Conservation (phyloP, 2,113 vertebrate genomes). For the Nanorana parkeri region DNA sequence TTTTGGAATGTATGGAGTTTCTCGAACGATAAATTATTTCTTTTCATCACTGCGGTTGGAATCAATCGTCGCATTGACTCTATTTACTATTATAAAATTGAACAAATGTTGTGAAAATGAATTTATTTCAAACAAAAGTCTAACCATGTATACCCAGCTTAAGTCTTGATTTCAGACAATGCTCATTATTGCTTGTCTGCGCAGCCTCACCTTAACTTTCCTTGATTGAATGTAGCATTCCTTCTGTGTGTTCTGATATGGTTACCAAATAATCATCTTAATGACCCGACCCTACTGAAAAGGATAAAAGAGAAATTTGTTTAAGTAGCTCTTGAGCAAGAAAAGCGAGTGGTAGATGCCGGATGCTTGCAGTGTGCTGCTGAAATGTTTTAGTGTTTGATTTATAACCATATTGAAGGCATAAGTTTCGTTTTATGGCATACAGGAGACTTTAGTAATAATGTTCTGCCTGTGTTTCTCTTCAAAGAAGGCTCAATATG, state of each 20-base stretch:
- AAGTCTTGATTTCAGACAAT: not conserved
- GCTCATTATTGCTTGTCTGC: not conserved
- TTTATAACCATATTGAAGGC: constrained; percentile 16
- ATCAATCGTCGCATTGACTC: too few species aligned
- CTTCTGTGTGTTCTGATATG: constrained; percentile 7
- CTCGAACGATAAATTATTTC: too few species aligned
- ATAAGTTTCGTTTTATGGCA: constrained; percentile 14
- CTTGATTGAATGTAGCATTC: not conserved
- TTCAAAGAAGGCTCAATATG: not conserved
- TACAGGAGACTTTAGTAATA: constrained; percentile 16
- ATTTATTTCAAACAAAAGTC: too few species aligned
- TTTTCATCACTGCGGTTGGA: too few species aligned
- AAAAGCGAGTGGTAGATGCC: not conserved
- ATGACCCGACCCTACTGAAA: not conserved
- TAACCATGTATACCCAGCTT: too few species aligned
- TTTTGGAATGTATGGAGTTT: too few species aligned
- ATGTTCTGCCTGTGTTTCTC: not conserved
- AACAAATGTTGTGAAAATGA: too few species aligned
- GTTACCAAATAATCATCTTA: not conserved
- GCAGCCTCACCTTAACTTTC: not conserved
- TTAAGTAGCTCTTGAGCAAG: not conserved
- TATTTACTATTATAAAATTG: too few species aligned
- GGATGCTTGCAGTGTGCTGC: constrained; percentile 24
- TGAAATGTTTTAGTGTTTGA: constrained; percentile 32
- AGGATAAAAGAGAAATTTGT: constrained; percentile 33